These are phyloP conservation scores for Pogonomyrmex barbatus DNA, from an alignment of 1,140 invertebrate genomes.

Conservation along the genomic window DNA sequence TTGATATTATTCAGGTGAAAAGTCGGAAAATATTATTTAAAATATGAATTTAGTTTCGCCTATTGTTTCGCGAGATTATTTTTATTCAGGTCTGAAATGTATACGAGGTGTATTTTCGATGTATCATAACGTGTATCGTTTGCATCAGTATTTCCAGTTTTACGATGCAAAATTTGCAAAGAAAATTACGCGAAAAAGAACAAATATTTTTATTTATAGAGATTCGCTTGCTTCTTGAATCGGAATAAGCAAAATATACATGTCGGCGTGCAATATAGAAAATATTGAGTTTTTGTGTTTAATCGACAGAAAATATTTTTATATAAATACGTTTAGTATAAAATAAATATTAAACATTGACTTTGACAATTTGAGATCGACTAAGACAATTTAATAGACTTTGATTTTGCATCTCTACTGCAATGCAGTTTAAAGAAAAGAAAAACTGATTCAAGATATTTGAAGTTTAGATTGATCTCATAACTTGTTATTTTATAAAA, in stretches of 20 bases:
- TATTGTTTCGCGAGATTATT: neutral
- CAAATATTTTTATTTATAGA: neutral
- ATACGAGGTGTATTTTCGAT: neutral
- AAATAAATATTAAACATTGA: neutral
- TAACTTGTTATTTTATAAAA: neutral
- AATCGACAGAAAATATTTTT: neutral
- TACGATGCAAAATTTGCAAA: neutral
- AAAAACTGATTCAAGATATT: neutral
- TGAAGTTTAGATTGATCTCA: neutral
- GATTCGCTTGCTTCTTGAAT: neutral
- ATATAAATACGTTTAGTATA: conserved; percentile 7
- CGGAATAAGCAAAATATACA: neutral
- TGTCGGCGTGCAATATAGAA: neutral
- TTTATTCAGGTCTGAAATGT: neutral
- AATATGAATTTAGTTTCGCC: neutral
- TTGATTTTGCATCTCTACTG: neutral
- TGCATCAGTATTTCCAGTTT: neutral
- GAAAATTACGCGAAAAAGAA: neutral
- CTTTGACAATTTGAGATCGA: neutral
- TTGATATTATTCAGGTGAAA: neutral
- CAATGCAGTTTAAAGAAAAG: neutral
- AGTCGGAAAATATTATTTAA: neutral
- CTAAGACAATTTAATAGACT: too few species aligned
- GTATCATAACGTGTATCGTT: neutral
- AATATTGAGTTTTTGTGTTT: neutral